Percentiles rank a stretch among this genome's conserved stretches.
Evolutionary conservation across 2,113 vertebrate species (phyloP).

Genomic region (Nothocercus nigrocapillus): DNA sequence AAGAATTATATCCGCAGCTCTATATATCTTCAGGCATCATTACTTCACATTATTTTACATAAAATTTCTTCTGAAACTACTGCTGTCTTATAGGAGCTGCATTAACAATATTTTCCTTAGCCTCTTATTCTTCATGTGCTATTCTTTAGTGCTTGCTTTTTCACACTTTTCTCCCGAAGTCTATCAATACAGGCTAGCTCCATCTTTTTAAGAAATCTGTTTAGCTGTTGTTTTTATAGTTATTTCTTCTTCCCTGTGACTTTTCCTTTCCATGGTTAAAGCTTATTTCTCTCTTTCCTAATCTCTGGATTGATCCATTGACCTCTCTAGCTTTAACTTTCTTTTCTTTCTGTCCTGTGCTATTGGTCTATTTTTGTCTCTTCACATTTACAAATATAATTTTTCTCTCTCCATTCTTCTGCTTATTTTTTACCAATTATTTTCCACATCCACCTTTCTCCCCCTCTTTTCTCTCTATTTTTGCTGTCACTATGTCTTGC

Average conservation of each 20-base stretch:
- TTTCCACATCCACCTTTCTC: neutral
- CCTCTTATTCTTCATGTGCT: fast-evolving
- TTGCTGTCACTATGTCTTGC: neutral
- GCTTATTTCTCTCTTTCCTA: neutral
- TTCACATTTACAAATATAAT: neutral
- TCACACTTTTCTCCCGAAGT: neutral
- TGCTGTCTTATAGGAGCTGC: neutral
- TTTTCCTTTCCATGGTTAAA: neutral
- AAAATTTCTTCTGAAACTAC: neutral
- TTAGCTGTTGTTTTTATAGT: neutral
- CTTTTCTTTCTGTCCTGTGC: neutral
- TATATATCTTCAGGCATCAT: neutral
- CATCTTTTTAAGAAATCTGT: neutral
- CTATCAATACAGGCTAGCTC: neutral
- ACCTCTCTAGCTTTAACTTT: neutral
- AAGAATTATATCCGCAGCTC: neutral
- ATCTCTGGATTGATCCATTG: neutral
- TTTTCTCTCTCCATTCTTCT: neutral
- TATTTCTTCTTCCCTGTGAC: neutral
- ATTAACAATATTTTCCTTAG: neutral
- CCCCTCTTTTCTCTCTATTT: neutral
- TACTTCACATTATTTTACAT: neutral
- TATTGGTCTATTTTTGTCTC: neutral
- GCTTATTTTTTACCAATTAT: neutral
- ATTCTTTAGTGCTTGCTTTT: neutral